These are phyloP conservation scores for Aphaenogaster rudis DNA, from an alignment of 1,140 invertebrate species.

Conservation along the genomic window DNA sequence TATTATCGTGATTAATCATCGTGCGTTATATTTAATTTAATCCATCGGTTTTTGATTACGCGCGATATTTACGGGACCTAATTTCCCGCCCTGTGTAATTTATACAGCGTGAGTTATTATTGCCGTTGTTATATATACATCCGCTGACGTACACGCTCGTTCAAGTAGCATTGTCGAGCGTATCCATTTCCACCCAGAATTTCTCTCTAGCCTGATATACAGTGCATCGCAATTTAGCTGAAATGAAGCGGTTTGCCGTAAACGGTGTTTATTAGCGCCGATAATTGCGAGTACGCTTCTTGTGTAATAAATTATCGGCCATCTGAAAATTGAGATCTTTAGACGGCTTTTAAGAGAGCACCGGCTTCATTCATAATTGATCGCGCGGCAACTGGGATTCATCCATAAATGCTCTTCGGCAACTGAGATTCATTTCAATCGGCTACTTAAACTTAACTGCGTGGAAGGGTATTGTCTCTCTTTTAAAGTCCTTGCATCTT, in stretches of 20 bases:
- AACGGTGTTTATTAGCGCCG: slow-evolving; percentile 42
- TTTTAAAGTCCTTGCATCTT: slow-evolving; percentile 23
- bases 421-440: slow-evolving; percentile 55
- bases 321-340: slow-evolving; percentile 31
- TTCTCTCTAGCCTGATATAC: background rate
- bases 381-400: slow-evolving; percentile 45
- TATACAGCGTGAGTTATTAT: slow-evolving; percentile 45
- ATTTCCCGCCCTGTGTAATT: slow-evolving; percentile 37
- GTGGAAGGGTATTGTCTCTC: slow-evolving; percentile 57
- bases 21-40: slow-evolving; percentile 39
- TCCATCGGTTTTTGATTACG: slow-evolving; percentile 33
- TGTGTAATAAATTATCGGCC: slow-evolving; percentile 11
- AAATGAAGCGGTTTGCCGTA: slow-evolving; percentile 27
- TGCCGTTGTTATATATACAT: slow-evolving; percentile 18
- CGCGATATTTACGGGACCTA: slow-evolving; percentile 32
- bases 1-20: slow-evolving; percentile 33
- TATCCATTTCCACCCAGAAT: slow-evolving; percentile 51
- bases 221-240: slow-evolving; percentile 4
- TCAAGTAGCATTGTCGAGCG: slow-evolving; percentile 41
- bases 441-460: slow-evolving; percentile 58
- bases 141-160: slow-evolving; percentile 18
- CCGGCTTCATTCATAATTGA: slow-evolving; percentile 41
- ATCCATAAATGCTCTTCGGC: slow-evolving; percentile 45
- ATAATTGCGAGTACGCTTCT: slow-evolving; percentile 30
- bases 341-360: background rate